Evolutionary conservation across 2,113 vertebrate genomes (phyloP), one percentile per base, ranked within the genome.

Genomic region (Sinosuthora webbiana): DNA sequence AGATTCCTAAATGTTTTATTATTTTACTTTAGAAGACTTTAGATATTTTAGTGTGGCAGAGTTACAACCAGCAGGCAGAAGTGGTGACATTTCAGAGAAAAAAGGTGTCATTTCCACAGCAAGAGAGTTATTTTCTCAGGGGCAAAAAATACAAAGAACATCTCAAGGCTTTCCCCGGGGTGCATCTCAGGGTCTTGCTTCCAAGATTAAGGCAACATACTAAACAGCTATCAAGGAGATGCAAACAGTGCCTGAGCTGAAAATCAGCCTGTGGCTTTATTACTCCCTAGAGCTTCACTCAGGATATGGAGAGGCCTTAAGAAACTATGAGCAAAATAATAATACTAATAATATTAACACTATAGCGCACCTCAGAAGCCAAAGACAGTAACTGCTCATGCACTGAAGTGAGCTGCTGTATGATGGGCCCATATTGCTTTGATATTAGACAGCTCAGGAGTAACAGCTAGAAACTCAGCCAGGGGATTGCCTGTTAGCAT

Each of bases 341-440:
- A 89, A 93, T 44, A 96, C 96, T 94, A 90, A 94, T 93, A 94
- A 97, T 78, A 86, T 95, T 65, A 96, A 96, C 94, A 77, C 80
- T 53, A 41, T 82, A 88, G 90, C 86, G 41, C 52, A 93, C 64
- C 87, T 86, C 82, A 93, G 85, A 81, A 68, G 52, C n/a, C 22
- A 77, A 73, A 95, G 95, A 77, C 83, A 94, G 49, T 87, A 93
- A 97, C 82, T 88, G 77, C 76, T 94, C 85, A 31, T 37, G 93
- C 90, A 74, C 65, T 87, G 88, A 68, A 96, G 89, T 55, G 81
- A 93, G 93, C 70, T 89, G 85, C 64, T 79, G 33, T 52, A 57
- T 1, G 0, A 37, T 19, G 20, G 37, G 81, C 50, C 73, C 68
- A 17, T 41, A 57, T 15, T 50, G 86, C 95, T 96, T 94, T 94